Evolutionary conservation across 2,797 vertebrate species (phyloP), one percentile per base, ranked within the genome.

Genomic region (Tachyglossus aculeatus): DNA sequence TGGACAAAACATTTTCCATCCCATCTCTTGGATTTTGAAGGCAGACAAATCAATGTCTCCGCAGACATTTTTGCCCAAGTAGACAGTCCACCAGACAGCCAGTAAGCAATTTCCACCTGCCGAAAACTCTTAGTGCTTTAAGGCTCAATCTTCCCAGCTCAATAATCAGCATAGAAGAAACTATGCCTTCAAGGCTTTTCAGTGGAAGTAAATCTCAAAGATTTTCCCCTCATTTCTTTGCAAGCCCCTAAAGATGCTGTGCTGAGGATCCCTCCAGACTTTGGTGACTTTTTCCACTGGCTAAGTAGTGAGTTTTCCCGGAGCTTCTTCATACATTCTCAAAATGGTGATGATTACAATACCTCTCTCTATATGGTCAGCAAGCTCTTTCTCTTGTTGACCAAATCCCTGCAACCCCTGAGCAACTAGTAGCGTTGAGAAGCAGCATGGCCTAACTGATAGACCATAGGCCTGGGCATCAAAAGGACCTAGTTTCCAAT

Each of bases 241-340:
- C 40, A n/a, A 54, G 71, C 38, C 48, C 36, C 29, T 37, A 5
- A 18, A 19, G 52, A 45, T 39, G 24, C 43, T 31, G 32, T 55
- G 27, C 43, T 41, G 29, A 65, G 56, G 60, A 45, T 27, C 24
- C 34, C 41, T 47, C 53, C 37, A 56, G 45, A 53, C 22, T 36
- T 33, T 21, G 29, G 63, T 37, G 55, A 59, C 44, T 63, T 69
- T 59, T 83, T 12, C 56, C 56, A 68, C 41, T 60, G 40, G 56
- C 36, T 32, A 24, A 22, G 33, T n/a, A 34, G 41, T 63, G 55
- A 3, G 54, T 48, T 69, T 57, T 71, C 52, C 48, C 19, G 32
- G 50, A 39, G 21, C 37, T 40, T 67, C 76, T 80, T 57, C 37
- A 76, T 50, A 67, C 37, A 45, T 29, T n/a, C n/a, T n/a, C n/a